A percentile compares a stretch with the other conserved stretches of the same genome.
Evolutionary conservation across 2,888 invertebrate genomes (phyloP).

Genomic region (Euclidia mi): DNA sequence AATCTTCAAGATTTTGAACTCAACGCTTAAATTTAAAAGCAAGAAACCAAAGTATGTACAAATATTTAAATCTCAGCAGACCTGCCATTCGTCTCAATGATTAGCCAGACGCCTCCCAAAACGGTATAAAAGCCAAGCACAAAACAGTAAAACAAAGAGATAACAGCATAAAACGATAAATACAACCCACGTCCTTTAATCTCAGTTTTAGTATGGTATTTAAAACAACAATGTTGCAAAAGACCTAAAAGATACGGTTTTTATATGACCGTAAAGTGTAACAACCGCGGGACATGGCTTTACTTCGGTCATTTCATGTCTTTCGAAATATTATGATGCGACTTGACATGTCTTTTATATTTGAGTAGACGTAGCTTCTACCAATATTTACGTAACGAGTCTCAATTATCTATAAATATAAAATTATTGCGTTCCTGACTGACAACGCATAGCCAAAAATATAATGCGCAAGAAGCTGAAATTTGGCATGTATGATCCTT

Average conservation of each 20-base stretch:
- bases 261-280: conserved; percentile 37
- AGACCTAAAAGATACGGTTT: conserved; percentile 25
- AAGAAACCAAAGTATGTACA: background rate
- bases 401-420: too few relatives aligned
- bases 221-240: conserved; percentile 37
- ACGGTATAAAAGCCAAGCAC: background rate
- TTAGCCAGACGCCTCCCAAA: background rate
- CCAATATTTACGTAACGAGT: too few relatives aligned
- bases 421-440: too few relatives aligned
- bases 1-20: too few relatives aligned
- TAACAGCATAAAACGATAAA: conserved; percentile 9
- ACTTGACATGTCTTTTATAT: background rate
- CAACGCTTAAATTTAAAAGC: too few relatives aligned
- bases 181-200: conserved; percentile 13
- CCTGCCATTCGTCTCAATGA: background rate
- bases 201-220: conserved; percentile 30
- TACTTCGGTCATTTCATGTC: conserved; percentile 2
- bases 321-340: conserved; percentile 7
- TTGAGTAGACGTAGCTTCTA: too few relatives aligned
- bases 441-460: too few relatives aligned
- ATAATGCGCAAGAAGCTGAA: too few relatives aligned
- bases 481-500: too few relatives aligned
- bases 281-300: background rate
- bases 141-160: conserved; percentile 2
- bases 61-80: background rate